A percentile compares a stretch with the other conserved stretches of the same genome.
Conservation (phyloP, 2,888 invertebrate species). For the Orchesella flavescens region DNA sequence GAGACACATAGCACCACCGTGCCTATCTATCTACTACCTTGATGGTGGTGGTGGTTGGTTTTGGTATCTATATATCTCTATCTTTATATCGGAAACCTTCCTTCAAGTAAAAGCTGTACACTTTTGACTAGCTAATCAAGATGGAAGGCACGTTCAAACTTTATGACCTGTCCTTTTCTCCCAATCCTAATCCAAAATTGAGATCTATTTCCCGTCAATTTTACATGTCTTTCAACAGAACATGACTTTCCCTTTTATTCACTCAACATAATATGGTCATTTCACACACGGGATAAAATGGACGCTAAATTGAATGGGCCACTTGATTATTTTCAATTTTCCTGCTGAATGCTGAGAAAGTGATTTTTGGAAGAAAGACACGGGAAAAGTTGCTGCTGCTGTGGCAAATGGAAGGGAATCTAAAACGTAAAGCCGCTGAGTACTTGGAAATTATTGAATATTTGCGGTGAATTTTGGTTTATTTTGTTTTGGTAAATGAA, state of each 20-base stretch:
- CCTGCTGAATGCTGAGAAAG: constrained; percentile 20
- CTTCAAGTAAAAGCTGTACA: no score
- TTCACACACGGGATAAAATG: constrained; percentile 35
- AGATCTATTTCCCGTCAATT: constrained; percentile 70
- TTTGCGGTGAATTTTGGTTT: constrained; percentile 18
- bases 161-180: constrained; percentile 69
- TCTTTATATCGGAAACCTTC: no score
- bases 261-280: constrained; percentile 35
- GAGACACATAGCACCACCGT: neutral
- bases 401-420: neutral
- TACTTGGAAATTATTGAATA: no score
- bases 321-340: constrained; percentile 59
- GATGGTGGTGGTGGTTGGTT: no score
- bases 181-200: constrained; percentile 70
- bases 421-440: neutral
- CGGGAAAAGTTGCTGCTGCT: neutral
- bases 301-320: constrained; percentile 33
- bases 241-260: constrained; percentile 56
- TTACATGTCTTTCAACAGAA: constrained; percentile 62
- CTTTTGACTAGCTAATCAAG: constrained; percentile 55
- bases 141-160: constrained; percentile 69
- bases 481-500: constrained; percentile 5
- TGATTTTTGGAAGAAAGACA: constrained; percentile 31
- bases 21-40: neutral
- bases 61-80: no score